These are phyloP conservation scores for Clarias magur DNA, from an alignment of 2,113 vertebrate species.

Conservation along the genomic window DNA sequence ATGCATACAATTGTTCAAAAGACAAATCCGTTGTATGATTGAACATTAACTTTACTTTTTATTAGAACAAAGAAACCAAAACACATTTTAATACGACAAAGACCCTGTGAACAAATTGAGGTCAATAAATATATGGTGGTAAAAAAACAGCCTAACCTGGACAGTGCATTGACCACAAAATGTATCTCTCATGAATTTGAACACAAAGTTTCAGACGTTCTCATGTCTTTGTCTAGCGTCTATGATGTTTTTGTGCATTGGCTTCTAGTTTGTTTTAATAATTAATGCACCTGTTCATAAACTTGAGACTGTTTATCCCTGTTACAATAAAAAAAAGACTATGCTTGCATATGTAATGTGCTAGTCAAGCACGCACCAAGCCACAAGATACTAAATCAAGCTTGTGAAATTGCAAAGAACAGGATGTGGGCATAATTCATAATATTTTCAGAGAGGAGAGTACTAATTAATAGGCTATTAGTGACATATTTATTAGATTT, in stretches of 20 bases:
- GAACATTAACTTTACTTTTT: background rate
- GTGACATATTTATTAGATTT: no score
- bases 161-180: background rate
- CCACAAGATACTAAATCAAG: background rate
- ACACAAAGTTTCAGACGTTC: background rate
- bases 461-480: background rate
- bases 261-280: no score
- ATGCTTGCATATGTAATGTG: background rate
- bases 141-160: background rate
- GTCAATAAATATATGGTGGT: background rate
- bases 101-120: background rate
- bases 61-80: background rate
- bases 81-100: no score
- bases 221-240: background rate
- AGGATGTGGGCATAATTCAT: background rate
- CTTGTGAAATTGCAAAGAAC: background rate
- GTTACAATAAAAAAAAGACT: no score
- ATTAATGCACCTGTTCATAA: background rate
- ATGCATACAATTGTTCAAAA: background rate
- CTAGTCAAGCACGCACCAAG: background rate
- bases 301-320: background rate
- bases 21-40: background rate
- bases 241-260: no score
- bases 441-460: background rate
- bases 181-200: background rate